Evolutionary conservation across 2,888 invertebrate species (phyloP).

Genomic region (Himalopsyche tibetana): DNA sequence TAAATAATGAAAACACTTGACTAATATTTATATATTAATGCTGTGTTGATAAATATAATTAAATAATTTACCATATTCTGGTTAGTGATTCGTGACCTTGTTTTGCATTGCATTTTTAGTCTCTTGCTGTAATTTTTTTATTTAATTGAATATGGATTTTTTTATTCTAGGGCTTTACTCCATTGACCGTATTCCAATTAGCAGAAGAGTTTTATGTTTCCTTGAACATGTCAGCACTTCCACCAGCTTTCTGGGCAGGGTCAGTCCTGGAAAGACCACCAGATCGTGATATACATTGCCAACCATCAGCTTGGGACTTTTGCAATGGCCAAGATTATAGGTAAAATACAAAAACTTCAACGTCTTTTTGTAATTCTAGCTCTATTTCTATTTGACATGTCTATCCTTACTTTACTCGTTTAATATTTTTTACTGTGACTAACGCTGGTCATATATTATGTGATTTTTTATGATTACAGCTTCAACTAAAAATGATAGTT

Average conservation of each 20-base stretch:
- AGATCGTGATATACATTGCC: constrained; percentile 87
- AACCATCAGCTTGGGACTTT: constrained; percentile 96
- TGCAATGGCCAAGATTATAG: constrained; percentile 92
- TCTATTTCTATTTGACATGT: too few relatives aligned
- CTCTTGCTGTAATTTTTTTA: neutral
- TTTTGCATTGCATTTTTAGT: neutral
- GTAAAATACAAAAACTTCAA: constrained; percentile 71
- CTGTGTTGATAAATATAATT: too few relatives aligned
- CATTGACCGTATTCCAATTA: constrained; percentile 88
- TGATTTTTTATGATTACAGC: too few relatives aligned
- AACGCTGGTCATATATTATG: too few relatives aligned
- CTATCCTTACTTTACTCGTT: too few relatives aligned
- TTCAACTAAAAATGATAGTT: too few relatives aligned
- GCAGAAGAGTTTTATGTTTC: constrained; percentile 95
- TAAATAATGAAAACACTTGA: too few relatives aligned
- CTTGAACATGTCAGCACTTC: constrained; percentile 90
- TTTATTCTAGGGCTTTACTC: constrained; percentile 85
- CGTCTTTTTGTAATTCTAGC: too few relatives aligned
- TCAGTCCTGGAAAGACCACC: constrained; percentile 89
- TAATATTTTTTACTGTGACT: too few relatives aligned
- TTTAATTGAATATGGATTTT: neutral
- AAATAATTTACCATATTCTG: too few relatives aligned
- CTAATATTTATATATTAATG: too few relatives aligned
- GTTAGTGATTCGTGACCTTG: too few relatives aligned
- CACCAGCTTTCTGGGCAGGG: constrained; percentile 91